Conservation (phyloP, 1,140 invertebrate species). For the Galleria mellonella region DNA sequence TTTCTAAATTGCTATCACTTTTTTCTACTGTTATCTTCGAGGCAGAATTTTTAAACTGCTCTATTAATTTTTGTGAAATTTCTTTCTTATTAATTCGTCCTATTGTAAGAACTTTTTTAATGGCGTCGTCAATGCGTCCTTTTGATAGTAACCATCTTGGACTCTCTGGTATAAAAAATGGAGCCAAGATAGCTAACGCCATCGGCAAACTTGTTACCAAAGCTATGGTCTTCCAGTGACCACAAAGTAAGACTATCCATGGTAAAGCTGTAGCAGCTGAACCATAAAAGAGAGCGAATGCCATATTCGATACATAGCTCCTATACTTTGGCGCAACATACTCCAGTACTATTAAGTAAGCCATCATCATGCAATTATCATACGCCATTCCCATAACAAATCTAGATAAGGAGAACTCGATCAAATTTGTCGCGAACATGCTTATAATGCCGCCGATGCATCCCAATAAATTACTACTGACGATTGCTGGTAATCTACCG, state of each 20-base stretch:
- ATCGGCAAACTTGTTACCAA: slow-evolving; percentile 74
- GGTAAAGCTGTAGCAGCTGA: slow-evolving; percentile 77
- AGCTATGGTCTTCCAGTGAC: slow-evolving; percentile 81
- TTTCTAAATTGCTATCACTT: slow-evolving; percentile 26
- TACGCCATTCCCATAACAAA: slow-evolving; percentile 82
- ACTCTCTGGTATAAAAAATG: slow-evolving; percentile 81
- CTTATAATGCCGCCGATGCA: slow-evolving; percentile 79
- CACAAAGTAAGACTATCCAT: slow-evolving; percentile 78
- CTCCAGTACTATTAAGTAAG: slow-evolving; percentile 75
- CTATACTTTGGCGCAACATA: slow-evolving; percentile 77
- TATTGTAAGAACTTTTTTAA: slow-evolving; percentile 71
- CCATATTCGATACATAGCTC: slow-evolving; percentile 76
- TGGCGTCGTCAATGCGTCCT: slow-evolving; percentile 79
- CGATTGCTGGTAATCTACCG: slow-evolving; percentile 79
- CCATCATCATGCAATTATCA: slow-evolving; percentile 89
- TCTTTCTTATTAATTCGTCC: slow-evolving; percentile 43
- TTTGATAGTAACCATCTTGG: slow-evolving; percentile 82
- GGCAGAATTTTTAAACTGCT: slow-evolving; percentile 37
- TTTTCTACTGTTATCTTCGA: slow-evolving; percentile 22
- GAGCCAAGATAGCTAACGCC: slow-evolving; percentile 49
- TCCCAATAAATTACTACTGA: slow-evolving; percentile 77
- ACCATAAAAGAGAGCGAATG: slow-evolving; percentile 78
- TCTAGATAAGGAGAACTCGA: slow-evolving; percentile 76
- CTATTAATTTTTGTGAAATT: slow-evolving; percentile 36
- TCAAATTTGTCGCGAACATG: slow-evolving; percentile 76